These are phyloP conservation scores for Sarcophilus harrisii DNA, from an alignment of 2,797 vertebrate species.

Conservation along the genomic window DNA sequence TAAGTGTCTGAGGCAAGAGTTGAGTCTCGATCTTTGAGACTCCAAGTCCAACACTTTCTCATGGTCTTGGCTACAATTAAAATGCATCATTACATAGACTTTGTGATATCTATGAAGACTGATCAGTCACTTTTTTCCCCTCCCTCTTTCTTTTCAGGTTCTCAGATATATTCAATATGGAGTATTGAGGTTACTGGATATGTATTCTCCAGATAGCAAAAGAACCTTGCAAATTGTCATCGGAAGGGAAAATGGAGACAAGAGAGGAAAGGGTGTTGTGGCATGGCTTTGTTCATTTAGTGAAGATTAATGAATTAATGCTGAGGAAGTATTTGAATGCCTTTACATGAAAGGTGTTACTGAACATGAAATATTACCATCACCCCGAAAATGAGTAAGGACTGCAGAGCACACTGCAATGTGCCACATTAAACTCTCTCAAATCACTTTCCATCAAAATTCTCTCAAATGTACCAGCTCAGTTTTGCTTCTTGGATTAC, in stretches of 20 bases:
- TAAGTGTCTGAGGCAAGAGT: not conserved
- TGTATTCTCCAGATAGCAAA: not conserved
- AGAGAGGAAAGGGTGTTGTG: not conserved
- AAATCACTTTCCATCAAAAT: constrained; percentile 23
- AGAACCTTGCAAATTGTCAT: not conserved
- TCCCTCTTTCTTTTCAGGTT: not conserved
- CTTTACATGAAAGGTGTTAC: not conserved
- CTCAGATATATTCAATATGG: constrained; percentile 17
- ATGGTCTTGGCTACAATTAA: not conserved
- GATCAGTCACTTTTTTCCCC: not conserved
- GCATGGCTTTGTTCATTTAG: not conserved
- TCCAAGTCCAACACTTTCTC: not conserved
- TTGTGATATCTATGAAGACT: not conserved
- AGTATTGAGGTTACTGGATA: constrained; percentile 1
- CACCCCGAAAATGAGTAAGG: constrained; percentile 14
- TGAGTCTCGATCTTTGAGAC: not conserved
- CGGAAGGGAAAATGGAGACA: not conserved
- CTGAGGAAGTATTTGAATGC: constrained; percentile 32
- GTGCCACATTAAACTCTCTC: not conserved
- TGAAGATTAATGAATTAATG: not conserved
- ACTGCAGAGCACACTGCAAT: constrained; percentile 39
- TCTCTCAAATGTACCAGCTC: constrained; percentile 57
- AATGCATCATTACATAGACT: not conserved
- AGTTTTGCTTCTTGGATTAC: constrained; percentile 57
- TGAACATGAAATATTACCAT: not conserved